These are phyloP conservation scores for Tyrannus savana DNA, from an alignment of 2,113 vertebrate species.

Conservation along the genomic window DNA sequence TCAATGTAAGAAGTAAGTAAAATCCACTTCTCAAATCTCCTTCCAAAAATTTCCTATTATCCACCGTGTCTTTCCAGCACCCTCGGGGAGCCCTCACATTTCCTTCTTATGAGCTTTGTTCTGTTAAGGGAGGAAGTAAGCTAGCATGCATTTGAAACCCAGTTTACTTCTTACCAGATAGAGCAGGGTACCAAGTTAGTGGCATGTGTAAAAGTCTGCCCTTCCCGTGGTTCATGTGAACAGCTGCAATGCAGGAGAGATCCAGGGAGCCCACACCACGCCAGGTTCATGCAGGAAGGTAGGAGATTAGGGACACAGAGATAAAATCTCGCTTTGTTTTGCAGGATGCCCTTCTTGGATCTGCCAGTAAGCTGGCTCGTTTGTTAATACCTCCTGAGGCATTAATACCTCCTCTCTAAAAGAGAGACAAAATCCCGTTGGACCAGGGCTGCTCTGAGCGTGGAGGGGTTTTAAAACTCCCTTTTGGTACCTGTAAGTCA, in stretches of 20 bases:
- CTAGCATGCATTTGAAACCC: not conserved
- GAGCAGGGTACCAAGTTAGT: not conserved
- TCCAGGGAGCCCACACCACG: not conserved
- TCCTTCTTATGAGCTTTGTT: slow-evolving; percentile 53
- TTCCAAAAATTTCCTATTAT: slow-evolving; percentile 67
- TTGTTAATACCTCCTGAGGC: not conserved
- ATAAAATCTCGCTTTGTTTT: not conserved
- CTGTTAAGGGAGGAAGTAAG: slow-evolving; percentile 23
- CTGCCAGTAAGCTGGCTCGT: not conserved
- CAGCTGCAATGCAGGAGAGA: not conserved
- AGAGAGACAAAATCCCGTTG: not conserved
- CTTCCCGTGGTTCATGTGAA: not conserved
- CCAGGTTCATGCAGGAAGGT: not conserved
- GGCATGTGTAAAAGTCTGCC: not conserved
- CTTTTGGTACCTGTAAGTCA: not conserved
- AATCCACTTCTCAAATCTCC: slow-evolving; percentile 65
- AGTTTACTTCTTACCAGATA: not conserved
- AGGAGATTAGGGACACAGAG: not conserved
- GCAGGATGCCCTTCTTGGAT: not conserved
- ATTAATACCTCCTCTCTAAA: not conserved
- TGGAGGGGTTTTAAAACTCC: not conserved
- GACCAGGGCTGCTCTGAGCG: not conserved
- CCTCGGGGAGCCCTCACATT: slow-evolving; percentile 45
- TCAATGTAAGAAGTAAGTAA: slow-evolving; percentile 36
- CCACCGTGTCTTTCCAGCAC: slow-evolving; percentile 38